Evolutionary conservation across 2,888 invertebrate species (phyloP), one percentile per base, ranked within the genome.

Genomic region (Morpho deidamia): DNA sequence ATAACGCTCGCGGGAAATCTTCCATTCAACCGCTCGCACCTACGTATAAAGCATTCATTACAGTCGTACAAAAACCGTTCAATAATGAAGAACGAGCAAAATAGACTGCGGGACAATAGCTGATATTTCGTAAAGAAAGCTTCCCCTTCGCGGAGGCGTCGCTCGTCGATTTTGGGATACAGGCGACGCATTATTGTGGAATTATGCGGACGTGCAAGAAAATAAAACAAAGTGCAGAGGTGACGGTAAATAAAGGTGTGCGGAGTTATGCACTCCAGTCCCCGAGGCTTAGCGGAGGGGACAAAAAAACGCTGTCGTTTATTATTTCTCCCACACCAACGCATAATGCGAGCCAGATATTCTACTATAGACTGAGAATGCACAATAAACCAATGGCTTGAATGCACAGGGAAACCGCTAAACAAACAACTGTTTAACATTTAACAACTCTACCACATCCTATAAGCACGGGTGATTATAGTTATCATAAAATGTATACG

Each of bases 11-110:
- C 61, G 58, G 55, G 56, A 62, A 59, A 62, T 68, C 63, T 63
- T 60, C 72, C 63, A 73, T 76, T 77, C 71, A 78, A 70, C 74
- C 72, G 67, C 80, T 87, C 84, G 77, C 88, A 86, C 88, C 87
- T 87, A 73, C 65, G 72, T 72, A 86, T 82, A 85, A 87, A 83
- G 81, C 82, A 70, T 83, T 86, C 86, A 87, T 86, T 85, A 84
- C 80, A 74, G 69, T 73, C 82, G 69, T 70, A 83, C 78, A 83
- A 86, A 83, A 76, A 74, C 79, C 78, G 79, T 83, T 84, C 83
- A 81, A 49, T 49, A 49, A 45, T 79, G 67, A 61, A 61, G 66
- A 78, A 72, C 74, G 75, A 81, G 81, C 80, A 81, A 83, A 82
- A 83, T 81, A 77, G 81, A 78, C 69, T 68, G 72, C 66, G 3